A percentile compares a stretch with the other conserved stretches of the same genome.
These are phyloP conservation scores for Helicoverpa zea DNA, from an alignment of 1,140 invertebrate genomes.

Conservation along the genomic window DNA sequence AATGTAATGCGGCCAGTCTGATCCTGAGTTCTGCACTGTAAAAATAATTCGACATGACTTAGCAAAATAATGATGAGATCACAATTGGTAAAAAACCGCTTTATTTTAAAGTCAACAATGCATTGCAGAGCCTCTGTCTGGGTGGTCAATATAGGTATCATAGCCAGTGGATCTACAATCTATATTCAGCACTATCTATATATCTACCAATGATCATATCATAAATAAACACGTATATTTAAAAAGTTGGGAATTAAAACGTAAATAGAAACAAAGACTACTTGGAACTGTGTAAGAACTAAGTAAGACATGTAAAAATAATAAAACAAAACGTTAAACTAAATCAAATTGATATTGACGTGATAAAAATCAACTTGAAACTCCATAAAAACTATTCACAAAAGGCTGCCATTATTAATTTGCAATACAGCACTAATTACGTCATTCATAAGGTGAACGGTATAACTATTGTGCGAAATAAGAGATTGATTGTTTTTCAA, in stretches of 20 bases:
- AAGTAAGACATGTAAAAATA: too few relatives aligned
- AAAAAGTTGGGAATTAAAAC: too few relatives aligned
- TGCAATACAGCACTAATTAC: neutral
- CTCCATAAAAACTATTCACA: constrained; percentile 17
- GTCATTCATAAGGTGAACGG: constrained; percentile 14
- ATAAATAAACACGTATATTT: too few relatives aligned
- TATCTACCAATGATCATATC: too few relatives aligned
- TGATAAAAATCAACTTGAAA: constrained; percentile 16
- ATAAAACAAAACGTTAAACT: neutral
- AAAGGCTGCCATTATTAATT: neutral
- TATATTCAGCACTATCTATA: too few relatives aligned
- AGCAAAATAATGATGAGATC: neutral
- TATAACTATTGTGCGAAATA: neutral
- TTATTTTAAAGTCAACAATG: too few relatives aligned
- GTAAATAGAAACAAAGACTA: too few relatives aligned
- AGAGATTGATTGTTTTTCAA: neutral
- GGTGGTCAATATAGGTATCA: too few relatives aligned
- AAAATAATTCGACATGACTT: constrained; percentile 20
- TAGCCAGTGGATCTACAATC: too few relatives aligned
- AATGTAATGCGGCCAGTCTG: constrained; percentile 86
- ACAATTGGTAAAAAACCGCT: neutral
- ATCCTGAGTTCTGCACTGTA: constrained; percentile 74
- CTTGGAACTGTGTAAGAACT: too few relatives aligned
- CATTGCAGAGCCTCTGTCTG: too few relatives aligned
- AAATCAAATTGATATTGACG: constrained; percentile 10